Percentiles rank a stretch among this genome's conserved stretches.
Conservation (phyloP, 2,797 vertebrate genomes). For the Rhinichthys osculus region DNA sequence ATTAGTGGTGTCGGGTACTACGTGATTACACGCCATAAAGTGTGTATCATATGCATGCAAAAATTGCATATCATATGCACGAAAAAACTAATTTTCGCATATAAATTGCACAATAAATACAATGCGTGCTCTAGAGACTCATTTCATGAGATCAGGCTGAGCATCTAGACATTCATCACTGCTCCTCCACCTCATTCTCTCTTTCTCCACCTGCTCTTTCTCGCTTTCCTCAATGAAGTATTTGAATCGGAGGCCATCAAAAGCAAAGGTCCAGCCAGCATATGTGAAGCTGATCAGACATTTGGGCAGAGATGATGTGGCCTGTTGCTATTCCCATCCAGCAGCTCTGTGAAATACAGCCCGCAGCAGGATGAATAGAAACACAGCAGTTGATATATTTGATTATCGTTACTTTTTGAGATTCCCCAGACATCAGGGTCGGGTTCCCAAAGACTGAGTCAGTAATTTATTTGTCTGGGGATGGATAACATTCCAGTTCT, state of each 20-base stretch:
- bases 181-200: neutral
- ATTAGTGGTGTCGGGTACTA: too few species aligned
- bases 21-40: too few species aligned
- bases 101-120: too few species aligned
- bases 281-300: constrained; percentile 31
- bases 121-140: too few species aligned
- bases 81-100: too few species aligned
- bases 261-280: constrained; percentile 44
- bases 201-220: constrained; percentile 42
- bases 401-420: constrained; percentile 49
- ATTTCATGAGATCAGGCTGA: too few species aligned
- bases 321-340: constrained; percentile 54
- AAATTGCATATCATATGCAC: too few species aligned
- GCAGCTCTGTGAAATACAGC: constrained; percentile 54
- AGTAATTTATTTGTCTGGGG: constrained; percentile 61
- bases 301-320: constrained; percentile 34
- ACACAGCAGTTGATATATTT: constrained; percentile 52
- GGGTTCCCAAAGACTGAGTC: constrained; percentile 65
- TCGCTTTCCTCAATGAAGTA: constrained; percentile 30
- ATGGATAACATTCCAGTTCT: constrained; percentile 63
- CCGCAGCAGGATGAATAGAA: constrained; percentile 41
- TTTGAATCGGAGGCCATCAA: constrained; percentile 49
- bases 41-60: too few species aligned
- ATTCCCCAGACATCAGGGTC: constrained; percentile 58
- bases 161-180: constrained; percentile 43